Conservation (phyloP, 64 coral and sea anemone genomes). For the Montipora cactus region DNA sequence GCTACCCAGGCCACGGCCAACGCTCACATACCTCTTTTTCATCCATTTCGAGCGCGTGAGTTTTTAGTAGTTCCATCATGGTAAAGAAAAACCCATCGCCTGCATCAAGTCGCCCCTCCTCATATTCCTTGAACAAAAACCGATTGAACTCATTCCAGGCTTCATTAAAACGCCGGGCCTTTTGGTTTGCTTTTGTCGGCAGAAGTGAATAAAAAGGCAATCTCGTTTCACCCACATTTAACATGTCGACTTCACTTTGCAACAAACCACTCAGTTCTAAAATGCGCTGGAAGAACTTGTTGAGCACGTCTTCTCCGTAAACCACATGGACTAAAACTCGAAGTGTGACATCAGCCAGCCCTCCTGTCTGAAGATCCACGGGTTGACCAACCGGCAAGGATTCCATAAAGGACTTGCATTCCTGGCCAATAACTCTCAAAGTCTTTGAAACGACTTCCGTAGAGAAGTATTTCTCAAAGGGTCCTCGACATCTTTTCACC, state of each 20-base stretch:
- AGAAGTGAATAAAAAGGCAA: conserved; percentile 82
- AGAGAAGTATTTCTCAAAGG: conserved; percentile 93
- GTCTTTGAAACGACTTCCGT: conserved; percentile 25
- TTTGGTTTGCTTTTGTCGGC: conserved; percentile 68
- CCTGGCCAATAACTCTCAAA: conserved; percentile 70
- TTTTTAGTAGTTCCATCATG: conserved; percentile 85
- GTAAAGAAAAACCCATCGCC: conserved; percentile 71
- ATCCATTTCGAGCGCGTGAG: conserved; percentile 64
- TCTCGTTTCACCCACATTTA: conserved; percentile 73
- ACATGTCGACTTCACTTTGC: conserved; percentile 59
- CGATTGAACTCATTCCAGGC: conserved; percentile 72
- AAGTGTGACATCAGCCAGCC: conserved; percentile 73
- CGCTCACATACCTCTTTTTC: conserved; percentile 68
- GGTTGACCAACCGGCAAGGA: conserved; percentile 45
- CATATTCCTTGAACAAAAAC: conserved; percentile 82
- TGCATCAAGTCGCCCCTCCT: conserved; percentile 70
- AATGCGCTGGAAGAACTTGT: conserved; percentile 76
- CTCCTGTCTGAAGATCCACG: conserved; percentile 70
- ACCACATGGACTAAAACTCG: conserved; percentile 66
- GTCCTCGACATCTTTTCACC: conserved; percentile 88
- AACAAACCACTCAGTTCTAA: conserved; percentile 68
- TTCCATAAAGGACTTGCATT: conserved; percentile 73
- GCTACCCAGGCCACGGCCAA: not conserved
- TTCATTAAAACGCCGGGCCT: conserved; percentile 57
- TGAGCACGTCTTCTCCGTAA: conserved; percentile 84